Evolutionary conservation across 1,140 invertebrate genomes (phyloP), one percentile per base, ranked within the genome.

Genomic region (Drosophila nigromelanica): DNA sequence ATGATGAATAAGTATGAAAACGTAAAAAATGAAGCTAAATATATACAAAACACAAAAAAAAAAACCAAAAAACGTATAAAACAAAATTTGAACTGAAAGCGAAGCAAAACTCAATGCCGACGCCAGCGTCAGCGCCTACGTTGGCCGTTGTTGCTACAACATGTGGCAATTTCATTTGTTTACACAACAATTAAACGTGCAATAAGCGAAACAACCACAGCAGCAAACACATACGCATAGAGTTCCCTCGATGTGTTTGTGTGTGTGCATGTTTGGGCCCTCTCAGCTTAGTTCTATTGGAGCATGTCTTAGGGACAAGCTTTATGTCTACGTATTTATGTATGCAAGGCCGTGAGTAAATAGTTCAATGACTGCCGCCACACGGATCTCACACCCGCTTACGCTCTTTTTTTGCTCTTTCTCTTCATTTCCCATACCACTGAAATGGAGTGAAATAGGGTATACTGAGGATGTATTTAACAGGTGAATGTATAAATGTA

Each of bases 291-390:
- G 48, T 52, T 60, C 55, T 68, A 42, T 56, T 27, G 37, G 43
- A 14, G 47, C 56, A 52, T 60, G 66, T 39, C 47, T 68, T 43
- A 52, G 47, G 54, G 35, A 35, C 10, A 14, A 30, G 30, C n/a
- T 48, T 50, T 58, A 67, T 21, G 55, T 66, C 18, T 55, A 54
- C 2, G 48, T 43, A 60, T 58, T 48, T 59, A 30, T 67, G 62
- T 68, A 43, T 59, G 75, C 82, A 87, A 87, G 82, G 82, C 76
- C 82, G 77, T 89, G 78, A 64, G 71, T 74, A 86, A 85, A 86
- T 80, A 80, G 81, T 86, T 86, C 81, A 86, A 86, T 80, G 81
- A 86, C 81, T 86, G 78, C 50, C 52, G 69, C 47, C 52, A 64
- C 52, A 77, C 68, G 61, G 54, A 50, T 73, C 77, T 70, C 47